Conservation (phyloP, 1,140 invertebrate species). For the Stenopsyche tienmushanensis region DNA sequence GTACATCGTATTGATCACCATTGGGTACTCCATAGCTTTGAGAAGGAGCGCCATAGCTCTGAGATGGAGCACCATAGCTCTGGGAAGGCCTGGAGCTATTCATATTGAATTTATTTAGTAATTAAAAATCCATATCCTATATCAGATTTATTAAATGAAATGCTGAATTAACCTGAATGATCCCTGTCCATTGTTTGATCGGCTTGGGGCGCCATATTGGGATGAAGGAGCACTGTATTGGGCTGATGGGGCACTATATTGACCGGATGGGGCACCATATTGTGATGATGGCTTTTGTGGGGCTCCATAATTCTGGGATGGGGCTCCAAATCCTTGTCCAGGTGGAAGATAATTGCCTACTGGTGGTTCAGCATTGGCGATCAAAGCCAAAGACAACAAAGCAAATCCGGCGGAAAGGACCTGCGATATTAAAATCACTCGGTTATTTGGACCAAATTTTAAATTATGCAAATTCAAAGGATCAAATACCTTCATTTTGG, state of each 20-base stretch:
- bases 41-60: slow-evolving; percentile 38
- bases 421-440: slow-evolving; percentile 5
- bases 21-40: slow-evolving; percentile 41
- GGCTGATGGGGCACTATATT: slow-evolving; percentile 23
- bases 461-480: background rate
- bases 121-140: background rate
- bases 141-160: background rate
- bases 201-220: slow-evolving; percentile 37
- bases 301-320: slow-evolving; percentile 35
- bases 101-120: background rate
- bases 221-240: slow-evolving; percentile 33
- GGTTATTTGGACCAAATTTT: background rate
- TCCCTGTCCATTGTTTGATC: slow-evolving; percentile 41
- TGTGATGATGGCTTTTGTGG: slow-evolving; percentile 23
- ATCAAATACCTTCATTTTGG: slow-evolving; percentile 2
- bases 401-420: slow-evolving; percentile 11
- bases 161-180: no score
- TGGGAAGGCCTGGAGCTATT: slow-evolving; percentile 7
- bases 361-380: slow-evolving; percentile 35
- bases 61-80: slow-evolving; percentile 25
- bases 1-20: slow-evolving; percentile 45
- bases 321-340: slow-evolving; percentile 25
- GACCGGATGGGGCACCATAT: slow-evolving; percentile 33
- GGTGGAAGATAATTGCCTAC: slow-evolving; percentile 32
- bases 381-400: slow-evolving; percentile 17